Base-by-base conservation (phyloP, 2,797 vertebrate species). In the Serranus cabrilla region DNA sequence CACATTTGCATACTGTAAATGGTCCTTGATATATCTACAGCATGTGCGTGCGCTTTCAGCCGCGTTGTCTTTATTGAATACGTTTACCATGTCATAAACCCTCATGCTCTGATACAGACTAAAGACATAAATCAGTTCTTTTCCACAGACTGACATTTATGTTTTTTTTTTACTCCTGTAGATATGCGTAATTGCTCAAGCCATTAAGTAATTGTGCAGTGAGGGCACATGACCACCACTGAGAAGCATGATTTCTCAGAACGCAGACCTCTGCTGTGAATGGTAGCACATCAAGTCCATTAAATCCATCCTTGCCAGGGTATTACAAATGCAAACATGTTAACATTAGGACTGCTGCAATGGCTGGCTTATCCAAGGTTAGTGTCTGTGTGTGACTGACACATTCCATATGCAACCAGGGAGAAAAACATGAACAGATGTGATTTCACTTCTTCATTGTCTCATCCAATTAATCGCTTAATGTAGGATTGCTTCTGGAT, bases 1-100 rank as follows among this genome's bases (percentile, higher is more conserved):
- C 81, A 67, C 84, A 94, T 93, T 94, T 92, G 90, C 93, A 94
- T 93, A 90, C 76, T 80, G 85, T 90, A 93, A 89, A 94, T 88
- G 87, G 92, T 84, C 74, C 90, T 92, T 71, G 81, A 89, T 89
- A 67, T 64, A 89, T 75, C 88, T 77, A 69, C 75, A 67, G 76
- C 71, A 69, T 87, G 81, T 66, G 78, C 79, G 64, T 64, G 39
- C 18, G 4, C 37, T 79, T 86, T 79, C 68, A 81, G 63, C 74
- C 43, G 78, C 42, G 52, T 76, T 75, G 80, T 82, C 78, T 80
- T 83, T 68, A 57, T 74, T 42, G 10, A 80, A 83, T 65, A 63
- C 49, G 34, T 80, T 79, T 52, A 54, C 64, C 73, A 20, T 62
- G 74, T 76, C 74, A 56, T 21, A 76, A 85, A 66, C 65, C 78